Base-by-base conservation (phyloP, 2,888 invertebrate species). In the Hypena proboscidalis region DNA sequence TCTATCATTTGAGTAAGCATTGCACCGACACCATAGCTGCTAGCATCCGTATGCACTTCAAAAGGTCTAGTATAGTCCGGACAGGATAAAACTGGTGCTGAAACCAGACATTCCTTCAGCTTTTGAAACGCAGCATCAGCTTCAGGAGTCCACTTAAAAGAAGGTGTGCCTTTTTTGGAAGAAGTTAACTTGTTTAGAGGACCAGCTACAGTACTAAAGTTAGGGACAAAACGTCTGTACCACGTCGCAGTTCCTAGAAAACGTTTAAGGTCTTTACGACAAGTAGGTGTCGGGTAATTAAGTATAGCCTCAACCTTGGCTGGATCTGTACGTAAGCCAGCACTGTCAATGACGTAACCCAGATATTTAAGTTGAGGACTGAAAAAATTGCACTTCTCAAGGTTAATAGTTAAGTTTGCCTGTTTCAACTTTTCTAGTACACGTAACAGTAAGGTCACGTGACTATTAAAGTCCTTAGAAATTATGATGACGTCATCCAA, bases 291-390 rank as follows among this genome's bases (percentile, higher is more conserved):
- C 7, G 64, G 60, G 14, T 39, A 65, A 4, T 62, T 49, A 0
- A 53, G 2, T 7, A 66, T 65, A 0, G 62, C 57, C 7, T 53
- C 22, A 0, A 65, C 56, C 21, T 70, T 67, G 4, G 45, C 59
- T 3, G 67, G 66, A 17, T 70, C 64, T 0, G 64, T 53, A 3
- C 50, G 56, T 1, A 70, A 25, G 2, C 70, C 67, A 0, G 51
- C 17, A 1, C 20, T 9, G 38, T 72, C 67, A 0, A 85, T 67
- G 3, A 63, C 17, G 20, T 62, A 65, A 1, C 61, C 65, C 0
- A 59, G 21, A 30, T 59, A 62, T 9, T 43, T 42, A 0, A 68
- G 20, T 13, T 50, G 2, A 4, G 17, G 31, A 1, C 60, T 15
- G n/a, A n/a, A n/a, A n/a, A n/a, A n/a, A n/a, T n/a, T n/a, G n/a